Base-by-base conservation (phyloP, 2,888 invertebrate genomes). In the Autographa gamma region DNA sequence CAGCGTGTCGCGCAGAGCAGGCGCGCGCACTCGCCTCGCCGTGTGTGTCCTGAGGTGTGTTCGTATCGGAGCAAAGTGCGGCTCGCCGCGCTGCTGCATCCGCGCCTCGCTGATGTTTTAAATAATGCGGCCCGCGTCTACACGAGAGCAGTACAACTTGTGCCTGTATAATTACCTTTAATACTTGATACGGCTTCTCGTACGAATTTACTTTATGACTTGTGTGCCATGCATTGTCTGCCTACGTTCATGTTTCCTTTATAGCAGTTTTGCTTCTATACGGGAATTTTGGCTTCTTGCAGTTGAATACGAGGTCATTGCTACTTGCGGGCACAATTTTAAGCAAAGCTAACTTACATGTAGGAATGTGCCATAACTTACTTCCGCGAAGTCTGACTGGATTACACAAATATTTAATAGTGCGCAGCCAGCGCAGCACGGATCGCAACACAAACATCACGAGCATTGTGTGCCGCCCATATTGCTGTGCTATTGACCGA, bases 161-260 rank as follows among this genome's bases (percentile, higher is more conserved):
- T 19, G 52, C 67, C 58, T 56, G 63, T 62, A 62, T 65, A 56
- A 69, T 73, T 63, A 67, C 59, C 62, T 69, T 73, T 67, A 76
- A 73, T 76, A 69, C 52, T 73, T 76, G 59, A 79, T 79, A 66
- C 34, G 62, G 38, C 56, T 60, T 14, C 4, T 62, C 60, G 60
- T 58, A 43, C 63, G 52, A 73, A 71, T 64, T 65, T 67, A 43
- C 58, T 76, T 71, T 69, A 76, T 38, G 70, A 76, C 31, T 48
- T 18, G 69, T 65, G 66, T 16, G 66, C 62, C 56, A 25, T 34
- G 58, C 18, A 38, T 54, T 43, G 56, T 61, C 59, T 69, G 76
- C 32, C 13, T 61, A 60, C 11, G 32, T 63, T 60, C 32, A 34
- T 74, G 70, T 60, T 64, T 56, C 43, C 63, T 66, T 63, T 60